phyloP scores from a whole-genome alignment of 2,797 vertebrate genomes.

The Halcyon chelicuti region DNA sequence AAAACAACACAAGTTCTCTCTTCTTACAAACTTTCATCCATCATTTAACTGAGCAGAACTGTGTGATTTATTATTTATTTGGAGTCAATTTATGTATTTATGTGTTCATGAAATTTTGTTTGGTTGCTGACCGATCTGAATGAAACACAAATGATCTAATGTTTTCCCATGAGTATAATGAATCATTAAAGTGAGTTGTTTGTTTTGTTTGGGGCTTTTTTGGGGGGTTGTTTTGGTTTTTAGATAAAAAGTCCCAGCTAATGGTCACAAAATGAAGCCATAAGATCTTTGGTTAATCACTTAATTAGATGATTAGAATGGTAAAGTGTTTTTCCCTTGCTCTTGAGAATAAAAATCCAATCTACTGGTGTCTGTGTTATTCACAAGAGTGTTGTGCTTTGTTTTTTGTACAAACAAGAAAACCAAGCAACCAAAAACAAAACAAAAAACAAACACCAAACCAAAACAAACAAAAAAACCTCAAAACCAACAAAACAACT shows the following conservation, averaged over 20 bases:
- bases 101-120: not conserved
- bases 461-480: no score
- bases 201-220: no score
- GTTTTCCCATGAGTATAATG: not conserved
- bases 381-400: not conserved
- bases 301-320: not conserved
- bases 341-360: not conserved
- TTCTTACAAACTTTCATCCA: not conserved
- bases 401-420: not conserved
- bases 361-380: not conserved
- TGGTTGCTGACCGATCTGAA: not conserved
- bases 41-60: not conserved
- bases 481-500: not conserved
- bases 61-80: not conserved
- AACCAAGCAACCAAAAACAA: no score
- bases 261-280: not conserved
- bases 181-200: not conserved
- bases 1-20: not conserved
- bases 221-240: no score
- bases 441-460: no score
- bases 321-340: not conserved
- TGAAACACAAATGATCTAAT: not conserved
- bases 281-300: not conserved
- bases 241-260: not conserved
- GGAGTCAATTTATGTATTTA: not conserved